Conservation (phyloP, 2,888 invertebrate species). For the Cheilosia scutellata region DNA sequence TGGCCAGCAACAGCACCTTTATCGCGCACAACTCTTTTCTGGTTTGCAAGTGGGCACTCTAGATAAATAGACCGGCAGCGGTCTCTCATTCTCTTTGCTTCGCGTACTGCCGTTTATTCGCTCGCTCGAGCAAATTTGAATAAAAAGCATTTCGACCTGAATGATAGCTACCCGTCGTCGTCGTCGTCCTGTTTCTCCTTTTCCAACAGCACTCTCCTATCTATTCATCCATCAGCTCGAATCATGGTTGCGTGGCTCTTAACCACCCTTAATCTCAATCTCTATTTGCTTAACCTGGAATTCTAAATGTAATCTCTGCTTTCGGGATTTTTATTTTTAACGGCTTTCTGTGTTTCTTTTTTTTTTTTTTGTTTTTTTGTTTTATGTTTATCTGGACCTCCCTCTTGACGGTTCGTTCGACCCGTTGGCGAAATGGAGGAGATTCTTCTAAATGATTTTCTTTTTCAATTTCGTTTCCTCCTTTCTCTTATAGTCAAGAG, state of each 20-base stretch:
- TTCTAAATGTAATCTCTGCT: slow-evolving; percentile 64
- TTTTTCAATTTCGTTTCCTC: slow-evolving; percentile 27
- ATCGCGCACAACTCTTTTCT: slow-evolving; percentile 24
- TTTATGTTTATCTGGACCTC: not conserved
- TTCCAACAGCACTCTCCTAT: slow-evolving; percentile 38
- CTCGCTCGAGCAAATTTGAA: slow-evolving; percentile 67
- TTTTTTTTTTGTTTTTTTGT: not conserved
- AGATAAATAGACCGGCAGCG: slow-evolving; percentile 64
- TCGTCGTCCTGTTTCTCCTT: slow-evolving; percentile 25
- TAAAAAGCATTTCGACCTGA: slow-evolving; percentile 63
- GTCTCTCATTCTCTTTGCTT: slow-evolving; percentile 14
- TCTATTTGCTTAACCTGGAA: slow-evolving; percentile 72
- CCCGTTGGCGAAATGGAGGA: slow-evolving; percentile 31
- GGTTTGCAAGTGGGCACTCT: slow-evolving; percentile 30
- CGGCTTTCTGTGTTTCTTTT: not conserved
- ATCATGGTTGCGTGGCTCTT: slow-evolving; percentile 63
- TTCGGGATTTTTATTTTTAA: slow-evolving; percentile 47
- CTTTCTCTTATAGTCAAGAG: slow-evolving; percentile 7
- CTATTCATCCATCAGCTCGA: slow-evolving; percentile 64
- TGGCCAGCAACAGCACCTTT: not conserved
- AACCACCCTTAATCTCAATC: slow-evolving; percentile 71
- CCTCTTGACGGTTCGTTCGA: slow-evolving; percentile 22
- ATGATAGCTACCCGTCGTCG: slow-evolving; percentile 54
- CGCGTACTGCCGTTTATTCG: slow-evolving; percentile 38
- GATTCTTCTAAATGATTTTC: slow-evolving; percentile 51